Conservation (phyloP, 2,888 invertebrate species). For the Parochlus steinenii region DNA sequence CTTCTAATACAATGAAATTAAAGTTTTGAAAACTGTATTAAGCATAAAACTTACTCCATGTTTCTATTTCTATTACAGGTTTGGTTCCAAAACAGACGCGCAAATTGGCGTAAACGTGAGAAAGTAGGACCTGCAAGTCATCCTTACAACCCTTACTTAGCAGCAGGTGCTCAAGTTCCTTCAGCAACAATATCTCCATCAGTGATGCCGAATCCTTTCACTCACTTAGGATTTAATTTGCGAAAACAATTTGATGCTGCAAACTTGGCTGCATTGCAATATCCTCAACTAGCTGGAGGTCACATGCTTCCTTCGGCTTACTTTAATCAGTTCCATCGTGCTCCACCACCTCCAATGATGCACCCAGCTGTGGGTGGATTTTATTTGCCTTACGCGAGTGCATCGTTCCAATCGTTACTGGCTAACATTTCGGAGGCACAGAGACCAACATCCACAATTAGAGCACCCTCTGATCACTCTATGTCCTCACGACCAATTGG, state of each 20-base stretch:
- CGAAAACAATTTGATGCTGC: conserved; percentile 54
- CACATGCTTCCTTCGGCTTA: conserved; percentile 41
- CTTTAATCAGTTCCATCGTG: conserved; percentile 38
- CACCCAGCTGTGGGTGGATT: conserved; percentile 41
- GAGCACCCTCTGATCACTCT: conserved; percentile 30
- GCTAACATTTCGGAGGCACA: conserved; percentile 57
- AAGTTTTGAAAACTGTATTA: too few relatives aligned
- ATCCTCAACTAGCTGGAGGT: conserved; percentile 36
- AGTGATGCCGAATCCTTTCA: conserved; percentile 61
- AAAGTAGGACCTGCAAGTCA: conserved; percentile 82
- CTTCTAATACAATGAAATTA: too few relatives aligned
- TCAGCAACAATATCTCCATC: conserved; percentile 46
- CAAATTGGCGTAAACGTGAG: conserved; percentile 87
- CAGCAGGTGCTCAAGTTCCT: conserved; percentile 44
- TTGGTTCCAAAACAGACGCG: conserved; percentile 87
- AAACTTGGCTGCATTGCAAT: conserved; percentile 54
- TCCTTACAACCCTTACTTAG: conserved; percentile 74
- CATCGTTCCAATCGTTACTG: conserved; percentile 70
- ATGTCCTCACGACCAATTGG: conserved; percentile 29
- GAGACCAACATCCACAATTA: conserved; percentile 31
- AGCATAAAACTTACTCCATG: too few relatives aligned
- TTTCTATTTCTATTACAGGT: too few relatives aligned
- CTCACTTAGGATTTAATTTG: conserved; percentile 58
- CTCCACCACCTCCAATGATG: conserved; percentile 42
- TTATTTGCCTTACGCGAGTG: conserved; percentile 38